Evolutionary conservation across 2,888 invertebrate species (phyloP), one percentile per base, ranked within the genome.

Genomic region (Papilio protenor): DNA sequence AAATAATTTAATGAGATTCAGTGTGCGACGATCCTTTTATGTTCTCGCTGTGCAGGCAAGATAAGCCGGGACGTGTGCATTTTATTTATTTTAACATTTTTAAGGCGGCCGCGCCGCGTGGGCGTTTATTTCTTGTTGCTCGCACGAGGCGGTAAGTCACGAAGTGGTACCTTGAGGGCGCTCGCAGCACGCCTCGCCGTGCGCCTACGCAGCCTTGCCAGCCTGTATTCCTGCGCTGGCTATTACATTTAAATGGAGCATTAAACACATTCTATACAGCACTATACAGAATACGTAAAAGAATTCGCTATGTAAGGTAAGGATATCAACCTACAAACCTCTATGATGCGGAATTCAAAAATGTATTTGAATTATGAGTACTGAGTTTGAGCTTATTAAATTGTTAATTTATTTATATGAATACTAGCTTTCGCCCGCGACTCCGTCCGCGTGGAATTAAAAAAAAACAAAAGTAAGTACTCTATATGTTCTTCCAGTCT

Each of bases 31-130:
- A 83, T 83, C 91, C 87, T 90, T 88, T 82, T 79, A 85, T 88
- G 91, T 92, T 89, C 91, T 91, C 91, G 89, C 88, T 87, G 84
- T 88, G 89, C 87, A 84, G 83, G 86, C 86, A 82, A 93, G 94
- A 94, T 94, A 94, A 94, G 92, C 87, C 86, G 84, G 86, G 91
- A 93, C 92, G 93, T 91, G 93, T 90, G 92, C 94, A 93, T 93
- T 94, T 94, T 94, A 94, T 94, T 94, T 94, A 94, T 94, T 94
- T 94, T 93, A 93, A 91, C 92, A 92, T 93, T 89, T 94, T 94
- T 92, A 92, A 92, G 89, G 89, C 89, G 88, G 87, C 86, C 57
- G 57, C 23, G 57, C 57, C 84, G 87, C 88, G 86, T 85, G 86
- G 86, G 87, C 85, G 84, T 83, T 84, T 91, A 90, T 89, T 92